Conservation (phyloP, 2,113 vertebrate species). For the Raphicerus campestris region DNA sequence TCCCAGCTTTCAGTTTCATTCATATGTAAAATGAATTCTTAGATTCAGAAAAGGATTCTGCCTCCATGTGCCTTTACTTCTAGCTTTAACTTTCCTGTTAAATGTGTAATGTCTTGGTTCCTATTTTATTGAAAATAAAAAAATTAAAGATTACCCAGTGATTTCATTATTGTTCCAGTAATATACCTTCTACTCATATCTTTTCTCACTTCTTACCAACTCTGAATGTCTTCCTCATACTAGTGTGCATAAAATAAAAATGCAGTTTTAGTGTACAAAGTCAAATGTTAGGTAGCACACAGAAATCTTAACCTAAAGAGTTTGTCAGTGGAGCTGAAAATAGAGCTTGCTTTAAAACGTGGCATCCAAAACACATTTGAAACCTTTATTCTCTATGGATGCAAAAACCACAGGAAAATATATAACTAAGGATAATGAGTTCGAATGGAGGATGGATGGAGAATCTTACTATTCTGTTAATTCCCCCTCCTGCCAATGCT, state of each 20-base stretch:
- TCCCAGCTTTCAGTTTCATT: not conserved
- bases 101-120: not conserved
- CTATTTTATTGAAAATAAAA: constrained; percentile 28
- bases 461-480: not conserved
- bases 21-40: not conserved
- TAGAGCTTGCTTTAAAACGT: not conserved
- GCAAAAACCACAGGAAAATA: not conserved
- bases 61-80: not conserved
- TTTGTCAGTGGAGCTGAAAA: not conserved
- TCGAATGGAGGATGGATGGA: not conserved
- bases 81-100: not conserved
- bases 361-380: not conserved
- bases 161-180: not conserved
- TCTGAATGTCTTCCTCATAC: not conserved
- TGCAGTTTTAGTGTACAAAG: not conserved
- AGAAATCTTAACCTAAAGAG: not conserved
- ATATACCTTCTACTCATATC: not conserved
- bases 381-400: not conserved
- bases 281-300: not conserved
- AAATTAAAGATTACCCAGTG: not conserved
- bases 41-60: not conserved
- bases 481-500: not conserved
- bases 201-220: not conserved
- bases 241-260: not conserved
- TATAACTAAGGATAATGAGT: not conserved